Evolutionary conservation across 1,140 invertebrate species (phyloP).

Genomic region (Drosophila azteca): DNA sequence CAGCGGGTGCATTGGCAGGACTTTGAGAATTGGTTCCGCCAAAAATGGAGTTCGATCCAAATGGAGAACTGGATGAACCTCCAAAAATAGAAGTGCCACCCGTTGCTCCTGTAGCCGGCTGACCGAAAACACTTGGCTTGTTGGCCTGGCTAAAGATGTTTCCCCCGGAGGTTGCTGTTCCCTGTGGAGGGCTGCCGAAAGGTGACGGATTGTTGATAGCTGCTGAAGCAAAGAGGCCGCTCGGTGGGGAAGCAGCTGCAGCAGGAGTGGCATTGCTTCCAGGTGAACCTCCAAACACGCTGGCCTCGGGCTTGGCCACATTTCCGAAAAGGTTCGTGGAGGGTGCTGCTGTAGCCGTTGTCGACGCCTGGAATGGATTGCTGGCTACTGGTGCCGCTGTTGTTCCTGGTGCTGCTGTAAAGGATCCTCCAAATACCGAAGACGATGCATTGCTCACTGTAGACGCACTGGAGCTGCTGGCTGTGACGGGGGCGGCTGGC

Average conservation of each 20-base stretch:
- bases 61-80: conserved; percentile 37
- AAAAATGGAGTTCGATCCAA: conserved; percentile 65
- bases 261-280: conserved; percentile 11
- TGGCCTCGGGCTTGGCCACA: conserved; percentile 72
- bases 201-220: conserved; percentile 49
- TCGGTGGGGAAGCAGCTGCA: conserved; percentile 41
- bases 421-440: conserved; percentile 55
- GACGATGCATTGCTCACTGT: conserved; percentile 23
- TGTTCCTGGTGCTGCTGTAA: conserved; percentile 25
- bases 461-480: conserved; percentile 22
- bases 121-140: conserved; percentile 52
- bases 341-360: conserved; percentile 7
- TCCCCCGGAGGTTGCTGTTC: conserved; percentile 41
- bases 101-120: conserved; percentile 11
- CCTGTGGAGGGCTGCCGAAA: conserved; percentile 42
- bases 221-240: conserved; percentile 63
- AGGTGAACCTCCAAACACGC: conserved; percentile 56
- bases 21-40: conserved; percentile 49
- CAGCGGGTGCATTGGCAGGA: conserved; percentile 20
- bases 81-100: conserved; percentile 73
- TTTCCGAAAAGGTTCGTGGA: conserved; percentile 60
- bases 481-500: neutral
- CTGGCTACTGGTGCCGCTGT: neutral
- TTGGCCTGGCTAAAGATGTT: conserved; percentile 60
- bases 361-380: conserved; percentile 40